Evolutionary conservation across 2,797 vertebrate genomes (phyloP).

Genomic region (Lacerta viridis): DNA sequence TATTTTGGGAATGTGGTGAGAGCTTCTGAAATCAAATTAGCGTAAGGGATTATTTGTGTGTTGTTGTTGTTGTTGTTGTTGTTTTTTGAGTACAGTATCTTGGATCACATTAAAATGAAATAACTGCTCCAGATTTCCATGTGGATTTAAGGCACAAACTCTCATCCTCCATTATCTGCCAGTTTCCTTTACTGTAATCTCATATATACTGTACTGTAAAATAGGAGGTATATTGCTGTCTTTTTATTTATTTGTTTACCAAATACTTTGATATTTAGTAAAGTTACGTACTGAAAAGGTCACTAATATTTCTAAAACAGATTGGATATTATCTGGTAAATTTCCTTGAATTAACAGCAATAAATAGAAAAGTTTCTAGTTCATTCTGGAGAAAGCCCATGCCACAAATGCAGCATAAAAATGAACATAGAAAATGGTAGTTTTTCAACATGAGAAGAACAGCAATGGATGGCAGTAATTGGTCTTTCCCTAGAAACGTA

Average conservation of each 20-base stretch:
- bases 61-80: constrained; percentile 86
- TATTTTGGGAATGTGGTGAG: constrained; percentile 72
- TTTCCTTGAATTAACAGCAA: no score
- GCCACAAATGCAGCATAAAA: not conserved
- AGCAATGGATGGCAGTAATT: not conserved
- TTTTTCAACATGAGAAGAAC: not conserved
- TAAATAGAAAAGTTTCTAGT: not conserved
- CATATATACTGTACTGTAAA: no score
- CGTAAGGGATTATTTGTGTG: constrained; percentile 81
- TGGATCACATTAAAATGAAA: constrained; percentile 82
- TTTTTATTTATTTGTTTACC: no score
- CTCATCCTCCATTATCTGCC: constrained; percentile 79
- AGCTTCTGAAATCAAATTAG: constrained; percentile 82
- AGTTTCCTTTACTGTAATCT: constrained; percentile 79
- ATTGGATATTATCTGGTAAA: no score
- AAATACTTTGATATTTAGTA: no score
- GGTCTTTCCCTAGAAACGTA: not conserved
- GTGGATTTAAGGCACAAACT: constrained; percentile 78
- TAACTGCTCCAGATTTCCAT: constrained; percentile 78
- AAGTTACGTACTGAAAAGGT: no score
- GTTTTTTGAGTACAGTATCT: constrained; percentile 77
- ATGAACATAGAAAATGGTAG: not conserved
- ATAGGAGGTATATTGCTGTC: no score
- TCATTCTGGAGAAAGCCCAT: not conserved
- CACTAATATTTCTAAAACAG: no score